Evolutionary conservation across 1,140 invertebrate species (phyloP).

Genomic region (Zaprionus gabonicus): DNA sequence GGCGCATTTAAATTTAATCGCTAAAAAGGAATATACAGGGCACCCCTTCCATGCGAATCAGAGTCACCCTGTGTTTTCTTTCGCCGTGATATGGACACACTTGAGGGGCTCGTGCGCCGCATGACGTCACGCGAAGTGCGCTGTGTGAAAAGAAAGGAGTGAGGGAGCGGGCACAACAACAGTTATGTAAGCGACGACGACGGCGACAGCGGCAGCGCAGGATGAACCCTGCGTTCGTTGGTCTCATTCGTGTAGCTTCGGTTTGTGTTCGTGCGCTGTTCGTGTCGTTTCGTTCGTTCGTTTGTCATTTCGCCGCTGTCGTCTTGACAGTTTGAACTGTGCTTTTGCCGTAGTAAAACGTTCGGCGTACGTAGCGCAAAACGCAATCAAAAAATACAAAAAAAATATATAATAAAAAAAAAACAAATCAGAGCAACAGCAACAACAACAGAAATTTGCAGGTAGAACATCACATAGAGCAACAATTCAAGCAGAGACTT

Average conservation of each 20-base stretch:
- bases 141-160: background rate
- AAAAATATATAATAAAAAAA: slow-evolving; percentile 29
- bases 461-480: slow-evolving; percentile 23
- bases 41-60: slow-evolving; percentile 12
- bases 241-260: background rate
- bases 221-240: slow-evolving; percentile 30
- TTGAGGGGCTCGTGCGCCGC: slow-evolving; percentile 28
- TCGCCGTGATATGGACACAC: slow-evolving; percentile 18
- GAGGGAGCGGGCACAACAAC: slow-evolving; percentile 7
- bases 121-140: slow-evolving; percentile 61
- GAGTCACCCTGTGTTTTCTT: slow-evolving; percentile 10
- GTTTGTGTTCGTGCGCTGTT: background rate
- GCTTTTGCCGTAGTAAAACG: slow-evolving; percentile 65
- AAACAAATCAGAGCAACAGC: slow-evolving; percentile 46
- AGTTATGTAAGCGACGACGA: slow-evolving; percentile 60
- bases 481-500: slow-evolving; percentile 36
- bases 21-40: slow-evolving; percentile 20
- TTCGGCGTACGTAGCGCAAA: slow-evolving; percentile 46
- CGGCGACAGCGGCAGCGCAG: slow-evolving; percentile 31
- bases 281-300: slow-evolving; percentile 22
- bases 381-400: slow-evolving; percentile 41
- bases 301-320: slow-evolving; percentile 41
- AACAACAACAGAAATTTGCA: slow-evolving; percentile 34
- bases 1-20: slow-evolving; percentile 70
- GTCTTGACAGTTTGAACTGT: slow-evolving; percentile 69